Percentiles rank a stretch among this genome's conserved stretches.
Evolutionary conservation across 2,888 invertebrate species (phyloP).

Genomic region (Ophioninae sp.): DNA sequence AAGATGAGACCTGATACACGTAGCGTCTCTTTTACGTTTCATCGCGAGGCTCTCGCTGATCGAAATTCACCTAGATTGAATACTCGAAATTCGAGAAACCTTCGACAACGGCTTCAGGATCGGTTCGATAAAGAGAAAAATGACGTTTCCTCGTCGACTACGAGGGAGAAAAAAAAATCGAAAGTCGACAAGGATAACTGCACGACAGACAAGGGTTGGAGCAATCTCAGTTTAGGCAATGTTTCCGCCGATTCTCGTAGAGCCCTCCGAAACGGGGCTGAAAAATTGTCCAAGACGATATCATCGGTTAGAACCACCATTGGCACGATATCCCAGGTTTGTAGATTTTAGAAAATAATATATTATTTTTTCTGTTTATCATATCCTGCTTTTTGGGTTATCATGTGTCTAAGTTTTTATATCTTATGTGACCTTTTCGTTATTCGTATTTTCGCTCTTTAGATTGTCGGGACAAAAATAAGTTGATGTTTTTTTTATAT

Average conservation of each 20-base stretch:
- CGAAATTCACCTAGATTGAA: constrained; percentile 69
- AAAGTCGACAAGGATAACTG: constrained; percentile 62
- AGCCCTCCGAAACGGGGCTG: constrained; percentile 86
- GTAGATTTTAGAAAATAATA: background rate
- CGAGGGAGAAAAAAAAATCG: constrained; percentile 66
- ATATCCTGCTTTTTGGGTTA: background rate
- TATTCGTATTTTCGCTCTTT: background rate
- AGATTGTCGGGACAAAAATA: background rate
- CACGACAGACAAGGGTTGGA: constrained; percentile 70
- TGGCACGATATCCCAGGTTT: constrained; percentile 86
- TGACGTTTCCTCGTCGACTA: constrained; percentile 59
- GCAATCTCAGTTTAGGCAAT: constrained; percentile 75
- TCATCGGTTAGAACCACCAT: constrained; percentile 86
- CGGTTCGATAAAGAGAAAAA: constrained; percentile 76
- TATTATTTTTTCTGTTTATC: background rate
- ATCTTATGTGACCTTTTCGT: background rate
- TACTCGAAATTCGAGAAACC: constrained; percentile 65
- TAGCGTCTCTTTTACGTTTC: constrained; percentile 79
- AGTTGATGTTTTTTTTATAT: background rate
- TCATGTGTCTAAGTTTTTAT: background rate
- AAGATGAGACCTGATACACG: constrained; percentile 79
- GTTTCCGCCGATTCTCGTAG: constrained; percentile 85
- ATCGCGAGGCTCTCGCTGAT: constrained; percentile 74
- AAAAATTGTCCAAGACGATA: constrained; percentile 86
- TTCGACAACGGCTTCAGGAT: constrained; percentile 77